Conservation (phyloP, 2,113 vertebrate species). For the Physeter macrocephalus region DNA sequence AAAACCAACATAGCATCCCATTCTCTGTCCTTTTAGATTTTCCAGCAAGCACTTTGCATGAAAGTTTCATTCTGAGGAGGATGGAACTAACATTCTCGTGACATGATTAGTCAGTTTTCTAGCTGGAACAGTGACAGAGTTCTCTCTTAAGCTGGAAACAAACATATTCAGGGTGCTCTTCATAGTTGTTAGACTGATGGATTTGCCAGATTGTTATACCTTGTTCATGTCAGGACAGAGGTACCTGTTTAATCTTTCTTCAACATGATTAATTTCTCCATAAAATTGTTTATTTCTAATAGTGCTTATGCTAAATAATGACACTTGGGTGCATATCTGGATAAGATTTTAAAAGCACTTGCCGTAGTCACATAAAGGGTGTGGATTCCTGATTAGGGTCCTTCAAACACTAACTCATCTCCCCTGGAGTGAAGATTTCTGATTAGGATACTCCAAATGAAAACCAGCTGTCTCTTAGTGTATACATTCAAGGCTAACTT, state of each 20-base stretch:
- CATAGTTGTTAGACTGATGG: neutral
- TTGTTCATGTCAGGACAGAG: neutral
- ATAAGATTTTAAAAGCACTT: constrained; percentile 57
- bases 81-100: neutral
- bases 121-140: neutral
- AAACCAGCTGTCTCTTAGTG: constrained; percentile 11
- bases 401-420: constrained; percentile 36
- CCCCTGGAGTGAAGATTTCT: constrained; percentile 34
- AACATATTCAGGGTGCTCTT: neutral
- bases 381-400: constrained; percentile 39
- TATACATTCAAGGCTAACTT: constrained; percentile 41
- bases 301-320: constrained; percentile 40
- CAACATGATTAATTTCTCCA: constrained; percentile 16
- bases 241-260: neutral
- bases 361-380: neutral
- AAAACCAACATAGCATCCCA: neutral
- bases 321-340: constrained; percentile 23
- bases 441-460: constrained; percentile 44
- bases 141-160: neutral
- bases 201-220: neutral
- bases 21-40: neutral
- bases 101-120: neutral
- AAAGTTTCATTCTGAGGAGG: neutral
- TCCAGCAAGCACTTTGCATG: neutral
- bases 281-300: constrained; percentile 47